phyloP scores from a whole-genome alignment of 2,888 invertebrate species.

The Pardosa pseudoannulata region DNA sequence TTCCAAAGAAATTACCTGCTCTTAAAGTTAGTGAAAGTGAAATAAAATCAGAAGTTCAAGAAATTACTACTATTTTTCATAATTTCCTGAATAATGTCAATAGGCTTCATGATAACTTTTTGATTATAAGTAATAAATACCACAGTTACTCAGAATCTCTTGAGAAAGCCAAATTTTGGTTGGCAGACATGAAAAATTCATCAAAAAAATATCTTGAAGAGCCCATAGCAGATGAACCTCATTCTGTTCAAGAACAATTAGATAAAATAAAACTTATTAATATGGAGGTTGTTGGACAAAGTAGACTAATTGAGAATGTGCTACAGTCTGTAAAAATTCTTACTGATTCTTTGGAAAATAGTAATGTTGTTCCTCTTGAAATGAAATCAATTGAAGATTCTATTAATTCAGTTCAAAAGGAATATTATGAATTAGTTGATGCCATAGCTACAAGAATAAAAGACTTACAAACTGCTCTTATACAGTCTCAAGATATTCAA shows the following conservation, averaged over 20 bases:
- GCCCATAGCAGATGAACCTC: constrained; percentile 90
- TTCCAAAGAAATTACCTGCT: constrained; percentile 86
- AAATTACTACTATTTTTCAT: constrained; percentile 82
- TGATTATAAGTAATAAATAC: constrained; percentile 86
- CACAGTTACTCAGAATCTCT: constrained; percentile 88
- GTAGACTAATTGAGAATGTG: constrained; percentile 89
- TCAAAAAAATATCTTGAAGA: constrained; percentile 87
- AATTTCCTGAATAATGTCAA: constrained; percentile 90
- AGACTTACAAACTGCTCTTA: constrained; percentile 90
- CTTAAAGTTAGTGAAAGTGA: constrained; percentile 86
- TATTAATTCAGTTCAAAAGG: constrained; percentile 86
- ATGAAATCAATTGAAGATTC: constrained; percentile 88
- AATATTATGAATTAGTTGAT: constrained; percentile 86
- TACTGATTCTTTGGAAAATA: constrained; percentile 82
- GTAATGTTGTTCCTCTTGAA: constrained; percentile 87
- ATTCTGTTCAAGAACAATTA: constrained; percentile 90
- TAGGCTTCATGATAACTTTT: constrained; percentile 87
- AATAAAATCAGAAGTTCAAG: constrained; percentile 87
- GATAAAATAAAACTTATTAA: constrained; percentile 89
- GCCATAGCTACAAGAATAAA: constrained; percentile 88
- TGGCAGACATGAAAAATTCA: constrained; percentile 87
- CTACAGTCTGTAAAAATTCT: constrained; percentile 81
- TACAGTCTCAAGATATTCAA: constrained; percentile 95
- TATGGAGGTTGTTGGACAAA: constrained; percentile 91
- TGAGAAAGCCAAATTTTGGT: constrained; percentile 88